Base-by-base conservation (phyloP, 2,113 vertebrate species). In the Notothenia rossii region DNA sequence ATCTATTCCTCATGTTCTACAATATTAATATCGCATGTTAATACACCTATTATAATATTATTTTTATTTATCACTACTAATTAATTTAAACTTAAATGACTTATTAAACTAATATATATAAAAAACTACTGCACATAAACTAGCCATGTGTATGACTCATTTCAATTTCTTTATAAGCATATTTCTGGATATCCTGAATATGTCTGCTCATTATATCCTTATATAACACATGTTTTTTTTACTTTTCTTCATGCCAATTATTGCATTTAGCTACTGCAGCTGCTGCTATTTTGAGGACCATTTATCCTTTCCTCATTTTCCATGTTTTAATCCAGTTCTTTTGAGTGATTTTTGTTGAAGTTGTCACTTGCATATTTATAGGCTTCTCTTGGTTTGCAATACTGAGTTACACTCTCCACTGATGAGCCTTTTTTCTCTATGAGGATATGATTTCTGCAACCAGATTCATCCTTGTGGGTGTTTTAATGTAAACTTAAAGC, bases 181-280 rank as follows among this genome's bases (percentile, higher is more conserved):
- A 71, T 75, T 66, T 75, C 60, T 71, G 25, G 60, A 62, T 1
- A 13, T 63, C 13, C 13, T 56, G 11, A 10, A 59, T 48, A 67
- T 48, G 11, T 29, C 50, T 13, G 49, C 17, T 60, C 5, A 20
- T 74, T 54, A 53, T 29, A 22, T 54, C 48, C 9, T 43, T 55
- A 70, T 13, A 13, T 58, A 64, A 72, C n/a, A 18, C 40, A 2
- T 0, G 43, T 20, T 20, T 46, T 46, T 18, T 61, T 45, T 1
- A 6, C 48, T 46, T 74, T 62, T 50, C 61, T n/a, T 46, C 50
- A n/a, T 56, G 62, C 36, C 40, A 36, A 7, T 75, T 59, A 22
- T 63, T 50, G 15, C 13, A 15, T 54, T 53, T 45, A 54, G 36
- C 20, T 25, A 0, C 33, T 60, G 65, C 64, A 45, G 56, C 36